Percentiles rank a stretch among this genome's conserved stretches.
Evolutionary conservation across 2,888 invertebrate species (phyloP).

Genomic region (Sphinx pinastri): DNA sequence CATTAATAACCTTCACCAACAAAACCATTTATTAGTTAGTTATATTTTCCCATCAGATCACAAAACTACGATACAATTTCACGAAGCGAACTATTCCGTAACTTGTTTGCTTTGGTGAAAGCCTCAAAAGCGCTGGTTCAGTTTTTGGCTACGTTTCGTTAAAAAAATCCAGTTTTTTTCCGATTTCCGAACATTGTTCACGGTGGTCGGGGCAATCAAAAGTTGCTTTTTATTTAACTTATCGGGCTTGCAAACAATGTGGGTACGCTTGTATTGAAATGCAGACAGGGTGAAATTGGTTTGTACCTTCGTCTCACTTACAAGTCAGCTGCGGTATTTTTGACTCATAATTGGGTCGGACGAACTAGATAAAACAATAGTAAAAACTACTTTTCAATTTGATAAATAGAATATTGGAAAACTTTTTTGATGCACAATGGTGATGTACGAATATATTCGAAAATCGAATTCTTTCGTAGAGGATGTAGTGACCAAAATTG

Average conservation of each 20-base stretch:
- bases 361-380: too few relatives aligned
- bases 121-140: constrained; percentile 46
- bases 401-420: too few relatives aligned
- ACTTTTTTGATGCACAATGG: too few relatives aligned
- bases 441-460: too few relatives aligned
- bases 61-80: constrained; percentile 33
- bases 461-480: too few relatives aligned
- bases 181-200: constrained; percentile 47
- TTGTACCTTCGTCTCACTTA: constrained; percentile 64
- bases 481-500: too few relatives aligned
- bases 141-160: constrained; percentile 44
- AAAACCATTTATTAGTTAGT: constrained; percentile 13
- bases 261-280: constrained; percentile 43
- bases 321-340: not conserved
- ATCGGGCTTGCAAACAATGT: constrained; percentile 59
- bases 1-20: too few relatives aligned
- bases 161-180: constrained; percentile 38
- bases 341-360: not conserved
- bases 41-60: constrained; percentile 17
- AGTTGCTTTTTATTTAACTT: constrained; percentile 73
- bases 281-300: constrained; percentile 55
- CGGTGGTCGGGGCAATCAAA: constrained; percentile 60
- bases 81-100: constrained; percentile 41
- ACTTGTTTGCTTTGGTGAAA: constrained; percentile 47
- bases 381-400: too few relatives aligned